Percentiles rank a stretch among this genome's conserved stretches.
Conservation (phyloP, 2,888 invertebrate species). For the Drosophila robusta region DNA sequence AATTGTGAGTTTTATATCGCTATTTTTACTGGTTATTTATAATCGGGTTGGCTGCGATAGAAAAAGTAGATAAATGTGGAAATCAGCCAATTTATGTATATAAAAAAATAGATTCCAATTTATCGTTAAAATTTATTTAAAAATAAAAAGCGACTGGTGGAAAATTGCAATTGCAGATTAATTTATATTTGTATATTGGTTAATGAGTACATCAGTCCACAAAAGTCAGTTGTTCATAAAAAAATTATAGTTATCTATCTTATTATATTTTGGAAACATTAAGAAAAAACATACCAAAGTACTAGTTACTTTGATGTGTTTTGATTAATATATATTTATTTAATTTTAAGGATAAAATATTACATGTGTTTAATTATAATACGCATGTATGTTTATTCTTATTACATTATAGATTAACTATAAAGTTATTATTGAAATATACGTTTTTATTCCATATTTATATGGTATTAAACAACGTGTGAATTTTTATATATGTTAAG, state of each 20-base stretch:
- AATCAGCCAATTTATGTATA: not conserved
- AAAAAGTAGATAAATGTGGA: not conserved
- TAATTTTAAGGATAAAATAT: too few species aligned
- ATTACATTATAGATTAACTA: too few species aligned
- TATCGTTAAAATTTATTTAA: not conserved
- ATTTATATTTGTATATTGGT: not conserved
- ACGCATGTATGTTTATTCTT: too few species aligned
- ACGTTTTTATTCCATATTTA: not conserved
- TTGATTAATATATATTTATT: not conserved
- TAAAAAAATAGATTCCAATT: not conserved
- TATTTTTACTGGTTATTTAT: not conserved
- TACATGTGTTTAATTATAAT: too few species aligned
- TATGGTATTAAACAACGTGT: not conserved
- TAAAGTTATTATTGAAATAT: not conserved
- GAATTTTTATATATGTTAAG: conserved; percentile 1
- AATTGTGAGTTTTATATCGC: not conserved
- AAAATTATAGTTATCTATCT: too few species aligned
- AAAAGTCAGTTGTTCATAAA: too few species aligned
- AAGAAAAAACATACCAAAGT: not conserved
- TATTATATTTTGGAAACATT: too few species aligned
- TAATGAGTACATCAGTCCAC: not conserved
- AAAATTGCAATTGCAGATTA: not conserved
- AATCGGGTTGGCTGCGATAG: not conserved
- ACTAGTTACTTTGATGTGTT: not conserved
- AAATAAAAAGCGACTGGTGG: not conserved